Evolutionary conservation across 1,140 invertebrate species (phyloP).

Genomic region (Aphidius gifuensis): DNA sequence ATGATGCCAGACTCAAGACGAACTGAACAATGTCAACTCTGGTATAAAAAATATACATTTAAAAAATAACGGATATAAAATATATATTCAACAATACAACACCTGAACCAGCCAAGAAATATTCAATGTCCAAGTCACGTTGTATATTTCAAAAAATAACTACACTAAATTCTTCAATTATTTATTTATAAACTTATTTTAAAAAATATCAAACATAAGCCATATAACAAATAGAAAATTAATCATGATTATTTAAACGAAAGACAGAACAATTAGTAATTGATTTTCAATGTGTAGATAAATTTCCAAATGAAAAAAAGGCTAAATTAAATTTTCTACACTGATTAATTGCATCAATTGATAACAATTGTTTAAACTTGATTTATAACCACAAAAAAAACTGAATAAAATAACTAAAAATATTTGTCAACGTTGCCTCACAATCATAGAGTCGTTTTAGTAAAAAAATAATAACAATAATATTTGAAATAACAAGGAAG

Average conservation of each 20-base stretch:
- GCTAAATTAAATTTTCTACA: no score
- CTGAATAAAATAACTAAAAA: no score
- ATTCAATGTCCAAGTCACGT: conserved; percentile 10
- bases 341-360: no score
- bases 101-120: conserved; percentile 1
- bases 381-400: no score
- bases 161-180: no score
- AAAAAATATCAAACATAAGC: no score
- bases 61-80: neutral
- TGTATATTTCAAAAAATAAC: neutral
- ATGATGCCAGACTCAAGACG: neutral
- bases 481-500: neutral
- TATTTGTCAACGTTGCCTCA: no score
- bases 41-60: neutral
- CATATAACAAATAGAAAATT: neutral
- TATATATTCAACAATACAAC: conserved; percentile 2
- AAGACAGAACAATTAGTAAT: conserved; percentile 8
- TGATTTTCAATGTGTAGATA: conserved; percentile 4
- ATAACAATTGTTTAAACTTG: no score
- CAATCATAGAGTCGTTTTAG: no score
- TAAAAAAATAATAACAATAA: neutral
- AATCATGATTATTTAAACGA: neutral
- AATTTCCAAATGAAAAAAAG: no score
- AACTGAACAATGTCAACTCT: no score
- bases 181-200: no score